These are phyloP conservation scores for Sebastes schlegelii DNA, from an alignment of 2,113 vertebrate genomes.

Conservation along the genomic window DNA sequence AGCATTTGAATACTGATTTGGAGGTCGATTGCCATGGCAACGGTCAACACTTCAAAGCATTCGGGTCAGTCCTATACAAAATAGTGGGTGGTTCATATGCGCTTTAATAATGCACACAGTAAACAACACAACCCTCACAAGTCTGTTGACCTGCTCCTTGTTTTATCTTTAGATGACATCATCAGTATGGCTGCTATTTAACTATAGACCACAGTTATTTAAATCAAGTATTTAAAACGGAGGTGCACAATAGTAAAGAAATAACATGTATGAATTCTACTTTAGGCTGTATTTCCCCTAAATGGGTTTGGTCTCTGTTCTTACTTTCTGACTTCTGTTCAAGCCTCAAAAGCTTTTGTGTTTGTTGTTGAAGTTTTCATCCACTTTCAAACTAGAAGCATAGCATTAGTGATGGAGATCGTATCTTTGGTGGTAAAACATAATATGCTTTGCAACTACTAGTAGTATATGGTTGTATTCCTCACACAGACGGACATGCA, in stretches of 20 bases:
- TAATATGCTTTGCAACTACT: neutral
- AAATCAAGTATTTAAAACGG: neutral
- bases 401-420: neutral
- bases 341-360: neutral
- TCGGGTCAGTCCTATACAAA: neutral
- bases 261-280: neutral
- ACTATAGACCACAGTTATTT: neutral
- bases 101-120: neutral
- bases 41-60: too few species aligned
- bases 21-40: too few species aligned
- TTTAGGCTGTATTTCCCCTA: neutral
- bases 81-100: neutral
- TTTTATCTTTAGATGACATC: neutral
- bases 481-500: constrained; percentile 94
- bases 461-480: neutral
- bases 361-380: neutral
- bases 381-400: neutral
- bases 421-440: neutral
- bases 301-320: too few species aligned
- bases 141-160: neutral
- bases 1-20: too few species aligned
- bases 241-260: neutral
- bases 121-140: neutral
- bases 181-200: neutral
- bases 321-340: neutral